Percentiles rank a stretch among this genome's conserved stretches.
Conservation (phyloP, 2,113 vertebrate species). For the Phylloscopus trochilus region DNA sequence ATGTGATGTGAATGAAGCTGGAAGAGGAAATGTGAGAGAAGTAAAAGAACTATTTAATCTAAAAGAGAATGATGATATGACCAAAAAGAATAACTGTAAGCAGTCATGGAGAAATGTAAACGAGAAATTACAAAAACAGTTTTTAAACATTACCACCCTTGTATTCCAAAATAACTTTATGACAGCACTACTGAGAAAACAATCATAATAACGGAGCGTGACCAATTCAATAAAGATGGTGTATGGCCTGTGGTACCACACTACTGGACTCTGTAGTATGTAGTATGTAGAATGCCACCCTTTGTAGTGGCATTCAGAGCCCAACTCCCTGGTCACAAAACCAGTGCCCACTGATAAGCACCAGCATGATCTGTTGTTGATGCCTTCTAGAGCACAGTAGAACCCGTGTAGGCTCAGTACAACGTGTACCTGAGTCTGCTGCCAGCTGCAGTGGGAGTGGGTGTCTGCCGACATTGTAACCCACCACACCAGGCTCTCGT, state of each 20-base stretch:
- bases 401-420: fast-evolving
- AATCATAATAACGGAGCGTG: not conserved
- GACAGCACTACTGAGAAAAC: not conserved
- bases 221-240: not conserved
- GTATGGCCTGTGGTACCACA: not conserved
- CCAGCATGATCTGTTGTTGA: fast-evolving
- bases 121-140: not conserved
- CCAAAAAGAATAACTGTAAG: not conserved
- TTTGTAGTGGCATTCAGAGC: not conserved
- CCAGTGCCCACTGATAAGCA: fast-evolving
- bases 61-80: not conserved
- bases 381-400: not conserved
- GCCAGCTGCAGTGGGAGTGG: not conserved
- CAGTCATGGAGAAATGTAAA: not conserved
- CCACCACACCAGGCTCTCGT: fast-evolving
- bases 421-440: fast-evolving
- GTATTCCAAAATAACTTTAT: not conserved
- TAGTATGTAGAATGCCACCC: too few species aligned
- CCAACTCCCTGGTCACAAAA: not conserved
- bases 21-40: not conserved
- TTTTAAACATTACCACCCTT: not conserved
- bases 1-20: not conserved
- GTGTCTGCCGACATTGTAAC: not conserved
- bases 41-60: slow-evolving; percentile 10
- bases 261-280: not conserved